These are phyloP conservation scores for Pseudomyrmex flavicornis DNA, from an alignment of 1,140 invertebrate genomes.

Conservation along the genomic window DNA sequence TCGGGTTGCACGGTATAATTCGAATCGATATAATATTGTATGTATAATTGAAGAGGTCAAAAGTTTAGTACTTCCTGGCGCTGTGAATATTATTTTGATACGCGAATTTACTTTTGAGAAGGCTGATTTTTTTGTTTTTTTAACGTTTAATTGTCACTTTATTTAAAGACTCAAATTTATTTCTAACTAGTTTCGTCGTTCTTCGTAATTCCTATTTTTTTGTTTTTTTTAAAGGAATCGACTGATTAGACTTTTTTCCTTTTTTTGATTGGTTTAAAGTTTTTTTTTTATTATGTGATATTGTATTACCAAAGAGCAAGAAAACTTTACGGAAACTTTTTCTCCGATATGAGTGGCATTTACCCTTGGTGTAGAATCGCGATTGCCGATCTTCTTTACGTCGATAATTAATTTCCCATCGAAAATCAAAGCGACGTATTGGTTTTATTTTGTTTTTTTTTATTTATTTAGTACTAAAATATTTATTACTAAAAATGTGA, in stretches of 20 bases:
- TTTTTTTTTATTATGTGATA: constrained; percentile 84
- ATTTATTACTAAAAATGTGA: neutral
- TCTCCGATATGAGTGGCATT: constrained; percentile 51
- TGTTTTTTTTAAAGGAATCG: constrained; percentile 74
- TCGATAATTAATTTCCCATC: neutral
- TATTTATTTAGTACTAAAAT: neutral
- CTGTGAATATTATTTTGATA: constrained; percentile 83
- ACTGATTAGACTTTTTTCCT: constrained; percentile 80
- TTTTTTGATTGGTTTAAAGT: constrained; percentile 81
- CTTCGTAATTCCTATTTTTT: constrained; percentile 75
- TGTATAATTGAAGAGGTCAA: constrained; percentile 70
- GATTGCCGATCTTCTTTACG: neutral
- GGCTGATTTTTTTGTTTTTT: constrained; percentile 81
- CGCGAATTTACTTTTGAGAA: constrained; percentile 82
- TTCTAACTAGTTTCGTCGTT: constrained; percentile 77
- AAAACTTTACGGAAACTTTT: constrained; percentile 75
- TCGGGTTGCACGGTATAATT: constrained; percentile 45
- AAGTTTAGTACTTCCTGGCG: constrained; percentile 78
- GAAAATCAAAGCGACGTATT: constrained; percentile 1
- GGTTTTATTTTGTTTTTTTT: neutral
- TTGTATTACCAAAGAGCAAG: constrained; percentile 85
- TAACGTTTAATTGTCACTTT: constrained; percentile 80
- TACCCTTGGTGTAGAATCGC: neutral
- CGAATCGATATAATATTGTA: constrained; percentile 4
- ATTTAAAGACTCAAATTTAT: constrained; percentile 81